Base-by-base conservation (phyloP, 2,113 vertebrate species). In the Glareola pratincola region DNA sequence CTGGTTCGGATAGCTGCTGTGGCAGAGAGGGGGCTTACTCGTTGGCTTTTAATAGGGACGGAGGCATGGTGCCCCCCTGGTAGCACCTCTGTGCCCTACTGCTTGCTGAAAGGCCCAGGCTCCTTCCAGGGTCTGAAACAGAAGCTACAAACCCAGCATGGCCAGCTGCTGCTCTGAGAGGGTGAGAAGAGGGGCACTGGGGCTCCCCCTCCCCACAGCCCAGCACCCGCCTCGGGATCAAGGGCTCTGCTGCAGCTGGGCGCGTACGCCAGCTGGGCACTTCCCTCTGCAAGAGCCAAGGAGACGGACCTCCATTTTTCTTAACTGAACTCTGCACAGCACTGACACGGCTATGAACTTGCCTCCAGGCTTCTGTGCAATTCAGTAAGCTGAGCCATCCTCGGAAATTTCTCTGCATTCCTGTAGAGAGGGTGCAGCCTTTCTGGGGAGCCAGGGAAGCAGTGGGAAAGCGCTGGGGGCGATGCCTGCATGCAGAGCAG, bases 221-320 rank as follows among this genome's bases (percentile, higher is more conserved):
- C 74, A n/a, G 64, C 63, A 4, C 60, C 47, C 37, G 36, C 36
- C 51, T 43, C 37, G 3, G 19, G 39, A 60, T 39, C 30, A 23
- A 8, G 24, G 2, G 17, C 37, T 62, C 13, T 72, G 41, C 41
- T 57, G 41, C 63, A 13, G 39, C 16, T 10, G 39, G 37, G 21
- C 8, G 1, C 6, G 0, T 2, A 14, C 0, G 3, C 36, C 34
- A 14, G 30, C 63, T 17, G n/a, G 19, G 68, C 10, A 3, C 48
- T 32, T 53, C 5, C 24, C 63, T 59, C 62, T 4, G 6, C 41
- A 21, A 14, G 18, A 41, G 47, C 57, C 18, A 13, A 27, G 34
- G 71, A 47, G 13, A 34, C 0, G 0, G 26, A n/a, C 60, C 12
- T 30, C 8, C 8, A 0, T 59, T 87, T 48, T 48, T 45, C 47